Evolutionary conservation across 2,888 invertebrate genomes (phyloP), one percentile per base, ranked within the genome.

Genomic region (Cotesia congregata): DNA sequence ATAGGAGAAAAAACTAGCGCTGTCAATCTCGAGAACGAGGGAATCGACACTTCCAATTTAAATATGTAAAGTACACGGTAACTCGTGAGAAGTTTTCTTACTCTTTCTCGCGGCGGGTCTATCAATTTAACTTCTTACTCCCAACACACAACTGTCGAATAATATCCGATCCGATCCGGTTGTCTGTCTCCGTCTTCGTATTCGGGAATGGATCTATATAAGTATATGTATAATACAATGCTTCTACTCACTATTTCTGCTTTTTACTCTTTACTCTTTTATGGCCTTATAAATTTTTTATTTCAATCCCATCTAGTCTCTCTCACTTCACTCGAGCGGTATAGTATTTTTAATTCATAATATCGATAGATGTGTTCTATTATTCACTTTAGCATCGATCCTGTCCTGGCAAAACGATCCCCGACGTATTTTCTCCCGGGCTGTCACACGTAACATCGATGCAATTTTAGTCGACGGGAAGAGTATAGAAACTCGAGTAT

Each of bases 41-140:
- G 84, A 85, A 86, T 86, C 85, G 85, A 86, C 84, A 85, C 85
- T 84, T 86, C 83, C 86, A 86, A 86, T 87, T 86, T 87, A 85
- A 86, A 86, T 86, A 86, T 86, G 86, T 83, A 85, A 86, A 87
- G 81, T 84, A 84, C 83, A 84, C 77, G 79, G 79, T 80, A 79
- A 80, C 79, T 81, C 80, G 78, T 76, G 76, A 75, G 72, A 72
- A 38, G 62, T 67, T 67, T 76, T 67, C 73, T 76, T 78, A 76
- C 40, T 40, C 59, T 74, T 59, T 70, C 39, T 68, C 65, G 69
- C 62, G 60, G 78, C 77, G 78, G 76, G 78, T 83, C 83, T 81
- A 85, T 84, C 84, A 83, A 84, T 85, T 84, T 81, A 84, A 85
- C 83, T 85, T 84, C 81, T 84, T 82, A 82, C 82, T 81, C 80